A percentile compares a stretch with the other conserved stretches of the same genome.
Conservation (phyloP, 1,140 invertebrate species). For the Eriosoma lanigerum region DNA sequence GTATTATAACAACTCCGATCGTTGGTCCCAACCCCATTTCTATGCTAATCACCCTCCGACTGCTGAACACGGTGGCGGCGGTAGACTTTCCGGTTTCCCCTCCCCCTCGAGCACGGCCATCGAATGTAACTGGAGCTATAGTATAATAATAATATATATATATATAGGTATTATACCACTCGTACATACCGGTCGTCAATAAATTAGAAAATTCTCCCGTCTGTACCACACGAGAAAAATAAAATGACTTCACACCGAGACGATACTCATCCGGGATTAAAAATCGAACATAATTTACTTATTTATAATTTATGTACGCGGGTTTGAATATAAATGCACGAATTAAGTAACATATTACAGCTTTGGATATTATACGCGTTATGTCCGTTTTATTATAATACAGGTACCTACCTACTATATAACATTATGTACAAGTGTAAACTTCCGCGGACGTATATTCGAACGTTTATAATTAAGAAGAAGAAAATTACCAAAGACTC, state of each 20-base stretch:
- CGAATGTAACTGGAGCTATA: not conserved
- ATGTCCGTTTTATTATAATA: no score
- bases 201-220: constrained; percentile 5
- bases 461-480: not conserved
- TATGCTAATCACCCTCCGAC: constrained; percentile 20
- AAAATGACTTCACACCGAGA: not conserved
- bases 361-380: no score
- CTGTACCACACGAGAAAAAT: not conserved
- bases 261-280: constrained; percentile 3
- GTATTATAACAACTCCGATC: no score
- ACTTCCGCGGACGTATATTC: no score
- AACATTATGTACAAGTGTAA: no score
- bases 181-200: not conserved
- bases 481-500: not conserved
- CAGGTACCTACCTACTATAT: no score
- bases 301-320: not conserved
- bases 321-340: constrained; percentile 13
- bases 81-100: constrained; percentile 12
- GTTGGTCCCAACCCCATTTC: constrained; percentile 26
- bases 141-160: not conserved
- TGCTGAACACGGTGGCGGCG: not conserved
- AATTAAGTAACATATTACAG: not conserved
- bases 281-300: not conserved
- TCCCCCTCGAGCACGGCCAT: no score
- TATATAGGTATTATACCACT: not conserved